These are phyloP conservation scores for Lasioglossum morio DNA, from an alignment of 2,888 invertebrate genomes.

Conservation along the genomic window DNA sequence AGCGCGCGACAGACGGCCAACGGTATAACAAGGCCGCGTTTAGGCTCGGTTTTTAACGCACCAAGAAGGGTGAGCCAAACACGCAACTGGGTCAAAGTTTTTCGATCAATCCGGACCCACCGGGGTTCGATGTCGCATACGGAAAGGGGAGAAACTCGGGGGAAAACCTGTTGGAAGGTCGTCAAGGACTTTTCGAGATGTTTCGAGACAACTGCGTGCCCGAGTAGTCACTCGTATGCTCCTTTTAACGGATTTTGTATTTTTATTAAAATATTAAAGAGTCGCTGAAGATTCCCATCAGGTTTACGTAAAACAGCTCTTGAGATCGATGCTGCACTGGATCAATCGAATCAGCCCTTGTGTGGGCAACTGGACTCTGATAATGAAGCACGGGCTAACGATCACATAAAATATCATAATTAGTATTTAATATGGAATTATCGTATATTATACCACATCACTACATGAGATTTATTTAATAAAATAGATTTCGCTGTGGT, in stretches of 20 bases:
- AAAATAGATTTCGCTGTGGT: too few species aligned
- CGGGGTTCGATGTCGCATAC: constrained; percentile 31
- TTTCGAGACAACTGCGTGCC: background rate
- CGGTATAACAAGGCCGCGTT: constrained; percentile 1
- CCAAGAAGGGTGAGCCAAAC: constrained; percentile 30
- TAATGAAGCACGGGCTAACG: too few species aligned
- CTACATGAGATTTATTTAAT: too few species aligned
- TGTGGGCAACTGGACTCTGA: background rate
- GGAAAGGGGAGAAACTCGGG: background rate
- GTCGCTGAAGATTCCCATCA: background rate
- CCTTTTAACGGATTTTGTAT: background rate
- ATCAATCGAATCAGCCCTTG: background rate
- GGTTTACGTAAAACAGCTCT: background rate
- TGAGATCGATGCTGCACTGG: background rate
- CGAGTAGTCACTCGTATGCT: background rate
- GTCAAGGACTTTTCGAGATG: background rate
- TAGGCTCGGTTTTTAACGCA: constrained; percentile 36
- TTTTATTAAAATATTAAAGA: background rate
- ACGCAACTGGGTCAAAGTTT: constrained; percentile 61
- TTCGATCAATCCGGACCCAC: constrained; percentile 51
- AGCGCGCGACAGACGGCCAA: background rate
- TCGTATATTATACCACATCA: too few species aligned
- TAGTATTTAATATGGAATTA: too few species aligned
- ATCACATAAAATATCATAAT: too few species aligned
- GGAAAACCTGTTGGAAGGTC: constrained; percentile 37